phyloP scores from a whole-genome alignment of 2,888 invertebrate genomes.

The Acrocera orbiculus region DNA sequence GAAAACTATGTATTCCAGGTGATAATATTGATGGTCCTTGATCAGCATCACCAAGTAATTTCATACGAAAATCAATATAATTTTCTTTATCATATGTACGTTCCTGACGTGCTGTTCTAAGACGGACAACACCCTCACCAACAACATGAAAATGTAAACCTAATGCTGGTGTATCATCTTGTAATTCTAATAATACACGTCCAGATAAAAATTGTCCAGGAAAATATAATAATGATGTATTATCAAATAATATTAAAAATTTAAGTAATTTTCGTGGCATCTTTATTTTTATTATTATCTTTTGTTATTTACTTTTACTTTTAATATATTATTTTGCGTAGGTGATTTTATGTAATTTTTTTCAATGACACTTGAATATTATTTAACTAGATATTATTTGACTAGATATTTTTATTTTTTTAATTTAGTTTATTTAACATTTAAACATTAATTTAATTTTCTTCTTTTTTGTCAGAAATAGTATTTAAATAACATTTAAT shows the following conservation, averaged over 20 bases:
- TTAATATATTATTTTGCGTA: no score
- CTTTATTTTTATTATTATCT: neutral
- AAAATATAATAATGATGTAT: conserved; percentile 80
- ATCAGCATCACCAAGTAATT: conserved; percentile 72
- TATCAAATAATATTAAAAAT: conserved; percentile 86
- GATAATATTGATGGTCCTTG: conserved; percentile 69
- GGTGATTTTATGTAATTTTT: no score
- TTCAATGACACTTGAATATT: no score
- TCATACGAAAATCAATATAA: conserved; percentile 89
- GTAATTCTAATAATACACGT: conserved; percentile 76
- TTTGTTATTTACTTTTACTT: no score
- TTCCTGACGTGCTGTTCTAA: conserved; percentile 65
- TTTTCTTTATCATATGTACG: conserved; percentile 81
- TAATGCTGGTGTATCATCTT: conserved; percentile 81
- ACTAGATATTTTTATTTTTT: no score
- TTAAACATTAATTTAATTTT: no score
- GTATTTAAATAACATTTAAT: no score
- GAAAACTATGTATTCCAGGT: conserved; percentile 88
- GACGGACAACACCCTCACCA: conserved; percentile 83
- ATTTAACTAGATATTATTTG: no score
- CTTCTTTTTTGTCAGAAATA: no score
- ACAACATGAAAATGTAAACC: conserved; percentile 88
- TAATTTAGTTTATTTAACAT: no score
- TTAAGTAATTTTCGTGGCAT: conserved; percentile 82
- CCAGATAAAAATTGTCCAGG: conserved; percentile 88